A percentile compares a stretch with the other conserved stretches of the same genome.
These are phyloP conservation scores for Marmota monax DNA, from an alignment of 2,113 vertebrate species.

Conservation along the genomic window DNA sequence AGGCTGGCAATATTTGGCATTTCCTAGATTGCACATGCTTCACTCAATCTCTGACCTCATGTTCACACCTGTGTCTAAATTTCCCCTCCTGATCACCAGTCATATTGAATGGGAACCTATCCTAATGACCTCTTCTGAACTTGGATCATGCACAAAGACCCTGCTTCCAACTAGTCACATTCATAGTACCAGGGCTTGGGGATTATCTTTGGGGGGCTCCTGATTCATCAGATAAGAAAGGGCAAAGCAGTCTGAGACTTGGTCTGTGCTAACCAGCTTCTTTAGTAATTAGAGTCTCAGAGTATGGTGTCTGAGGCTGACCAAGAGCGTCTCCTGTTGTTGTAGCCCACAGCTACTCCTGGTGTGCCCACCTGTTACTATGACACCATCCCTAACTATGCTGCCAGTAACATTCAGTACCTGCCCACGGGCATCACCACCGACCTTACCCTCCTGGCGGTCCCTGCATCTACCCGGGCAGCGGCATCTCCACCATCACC, in stretches of 20 bases:
- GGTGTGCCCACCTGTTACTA: conserved; percentile 89
- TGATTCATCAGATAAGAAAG: background rate
- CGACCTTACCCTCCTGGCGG: conserved; percentile 75
- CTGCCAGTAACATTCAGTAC: fast-evolving
- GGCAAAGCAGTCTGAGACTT: background rate
- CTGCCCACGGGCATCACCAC: conserved; percentile 79
- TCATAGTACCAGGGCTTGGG: background rate
- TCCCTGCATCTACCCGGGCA: conserved; percentile 23
- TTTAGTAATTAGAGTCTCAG: background rate
- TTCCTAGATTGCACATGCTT: background rate
- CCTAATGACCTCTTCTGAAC: background rate
- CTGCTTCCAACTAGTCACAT: background rate
- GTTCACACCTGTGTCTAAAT: background rate
- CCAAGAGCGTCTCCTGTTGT: background rate
- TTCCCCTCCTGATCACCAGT: background rate
- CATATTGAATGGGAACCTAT: background rate
- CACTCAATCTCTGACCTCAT: background rate
- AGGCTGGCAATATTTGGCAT: background rate
- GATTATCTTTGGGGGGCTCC: background rate
- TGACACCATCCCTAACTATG: conserved; percentile 87
- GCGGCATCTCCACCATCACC: fast-evolving
- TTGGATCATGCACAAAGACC: background rate
- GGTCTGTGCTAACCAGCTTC: background rate
- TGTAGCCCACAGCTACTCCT: conserved; percentile 66
- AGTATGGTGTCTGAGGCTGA: background rate